Evolutionary conservation across 2,797 vertebrate species (phyloP).

Genomic region (Hippoglossus hippoglossus): DNA sequence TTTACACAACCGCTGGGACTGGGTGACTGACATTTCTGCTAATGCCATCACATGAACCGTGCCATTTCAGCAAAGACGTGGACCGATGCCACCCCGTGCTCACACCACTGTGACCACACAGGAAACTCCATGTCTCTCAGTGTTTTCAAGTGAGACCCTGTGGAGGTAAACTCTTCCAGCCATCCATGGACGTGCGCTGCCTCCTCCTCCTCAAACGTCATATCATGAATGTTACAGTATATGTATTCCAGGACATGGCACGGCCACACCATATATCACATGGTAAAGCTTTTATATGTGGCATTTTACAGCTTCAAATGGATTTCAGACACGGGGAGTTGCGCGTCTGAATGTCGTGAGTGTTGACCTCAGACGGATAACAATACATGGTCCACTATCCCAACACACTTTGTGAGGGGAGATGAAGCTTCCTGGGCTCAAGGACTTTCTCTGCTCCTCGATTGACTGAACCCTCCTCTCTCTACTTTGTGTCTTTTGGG

Average conservation of each 20-base stretch:
- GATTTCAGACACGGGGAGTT: slow-evolving; percentile 38
- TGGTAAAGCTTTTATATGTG: slow-evolving; percentile 22
- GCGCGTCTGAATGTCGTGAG: slow-evolving; percentile 38
- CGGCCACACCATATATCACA: no score
- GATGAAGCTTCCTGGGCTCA: slow-evolving; percentile 39
- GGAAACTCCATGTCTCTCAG: slow-evolving; percentile 60
- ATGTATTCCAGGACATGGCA: neutral
- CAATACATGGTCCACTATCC: slow-evolving; percentile 25
- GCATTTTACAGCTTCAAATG: slow-evolving; percentile 38
- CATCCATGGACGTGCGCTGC: slow-evolving; percentile 33
- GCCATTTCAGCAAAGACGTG: slow-evolving; percentile 69
- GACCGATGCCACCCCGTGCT: slow-evolving; percentile 67
- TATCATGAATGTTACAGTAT: neutral
- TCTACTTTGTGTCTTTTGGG: slow-evolving; percentile 64
- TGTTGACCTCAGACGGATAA: slow-evolving; percentile 43
- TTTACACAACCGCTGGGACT: slow-evolving; percentile 67
- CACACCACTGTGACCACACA: slow-evolving; percentile 64
- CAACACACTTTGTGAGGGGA: slow-evolving; percentile 26
- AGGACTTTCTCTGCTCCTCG: slow-evolving; percentile 46
- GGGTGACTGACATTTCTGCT: slow-evolving; percentile 76
- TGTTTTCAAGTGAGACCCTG: slow-evolving; percentile 49
- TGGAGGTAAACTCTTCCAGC: slow-evolving; percentile 29
- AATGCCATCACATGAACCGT: slow-evolving; percentile 73
- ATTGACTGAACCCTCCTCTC: slow-evolving; percentile 46
- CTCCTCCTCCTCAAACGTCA: slow-evolving; percentile 22